Base-by-base conservation (phyloP, 2,888 invertebrate genomes). In the Aleiodes leptofemur region DNA sequence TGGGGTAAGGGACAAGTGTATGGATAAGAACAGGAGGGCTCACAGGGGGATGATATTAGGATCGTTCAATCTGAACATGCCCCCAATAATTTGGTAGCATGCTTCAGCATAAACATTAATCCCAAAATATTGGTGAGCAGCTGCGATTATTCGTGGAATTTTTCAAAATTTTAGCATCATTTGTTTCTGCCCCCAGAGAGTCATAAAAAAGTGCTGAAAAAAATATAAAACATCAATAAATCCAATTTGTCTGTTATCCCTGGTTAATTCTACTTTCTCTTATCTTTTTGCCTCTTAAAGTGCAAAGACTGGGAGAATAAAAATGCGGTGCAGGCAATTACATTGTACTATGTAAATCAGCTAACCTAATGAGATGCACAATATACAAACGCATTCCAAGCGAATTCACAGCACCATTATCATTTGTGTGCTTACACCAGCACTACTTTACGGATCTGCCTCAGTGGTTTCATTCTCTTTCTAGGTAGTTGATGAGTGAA, bases 41-140 rank as follows among this genome's bases (percentile, higher is more conserved):
- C 64, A 11, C 64, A 48, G n/a, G 55, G 56, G 43, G 11, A 14
- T 64, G 61, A 11, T 7, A 48, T 7, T 13, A 8, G 48, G 14
- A 70, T 78, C 81, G 78, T 78, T 86, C 86, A 85, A 86, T 86
- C 86, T 83, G 83, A 82, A 82, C 84, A 85, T 83, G 85, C 82
- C 14, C 13, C 83, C 80, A 86, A 87, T 86, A 85, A 88, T 87
- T 86, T 85, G 85, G 83, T 82, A 85, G 87, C 84, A 85, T 83
- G 56, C 82, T 80, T 61, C 80, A 76, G 80, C 83, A 85, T 87
- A 85, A 86, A 83, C 86, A 85, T 87, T 85, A 86, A 88, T 86
- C 83, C 23, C 74, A 77, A 82, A 79, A 85, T 84, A 86, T 85
- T 84, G 84, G 78, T 80, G 81, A 80, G 82, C 86, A 84, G 83